Base-by-base conservation (phyloP, 2,888 invertebrate genomes). In the Stratiomys singularior region DNA sequence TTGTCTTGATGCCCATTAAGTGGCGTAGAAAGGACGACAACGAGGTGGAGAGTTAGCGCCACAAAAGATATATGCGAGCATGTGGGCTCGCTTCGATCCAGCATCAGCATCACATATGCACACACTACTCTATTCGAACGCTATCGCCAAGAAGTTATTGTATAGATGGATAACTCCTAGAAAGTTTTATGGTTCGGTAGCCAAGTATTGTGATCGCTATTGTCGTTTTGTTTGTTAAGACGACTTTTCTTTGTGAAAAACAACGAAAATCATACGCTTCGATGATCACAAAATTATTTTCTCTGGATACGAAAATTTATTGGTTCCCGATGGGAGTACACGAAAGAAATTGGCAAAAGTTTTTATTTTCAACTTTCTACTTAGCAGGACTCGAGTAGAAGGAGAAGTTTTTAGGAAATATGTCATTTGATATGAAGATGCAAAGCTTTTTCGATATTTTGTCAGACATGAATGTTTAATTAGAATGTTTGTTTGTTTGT, bases 121-220 rank as follows among this genome's bases (percentile, higher is more conserved):
- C 74, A 56, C 25, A 37, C 64, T n/a, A n/a, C n/a, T 64, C 15
- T 37, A 37, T 9, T 37, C 1, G 27, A 13, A 47, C 47, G 47
- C 15, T 69, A 69, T 56, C 13, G 23, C 7, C 21, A 11, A 7
- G 46, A 46, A 74, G 25, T 74, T 74, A 74, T 60, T 60, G 23
- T 74, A 37, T 74, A 37, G 74, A 74, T 23, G 47, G 44, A 25
- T 27, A 76, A 69, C 63, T 77, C 79, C 79, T 67, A 76, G 77
- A 78, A 79, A 79, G 77, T 79, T 79, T 79, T 79, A 79, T 79
- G 78, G 79, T 76, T 79, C 79, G 78, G 58, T 79, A 69, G 78
- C 78, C 76, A 79, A 71, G 77, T 56, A 76, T 76, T 77, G 77
- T 60, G 77, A 44, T 76, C 69, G 28, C 30, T 56, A 76, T 77